Percentiles rank a stretch among this genome's conserved stretches.
Conservation (phyloP, 2,888 invertebrate genomes). For the Standfussiana lucernea region DNA sequence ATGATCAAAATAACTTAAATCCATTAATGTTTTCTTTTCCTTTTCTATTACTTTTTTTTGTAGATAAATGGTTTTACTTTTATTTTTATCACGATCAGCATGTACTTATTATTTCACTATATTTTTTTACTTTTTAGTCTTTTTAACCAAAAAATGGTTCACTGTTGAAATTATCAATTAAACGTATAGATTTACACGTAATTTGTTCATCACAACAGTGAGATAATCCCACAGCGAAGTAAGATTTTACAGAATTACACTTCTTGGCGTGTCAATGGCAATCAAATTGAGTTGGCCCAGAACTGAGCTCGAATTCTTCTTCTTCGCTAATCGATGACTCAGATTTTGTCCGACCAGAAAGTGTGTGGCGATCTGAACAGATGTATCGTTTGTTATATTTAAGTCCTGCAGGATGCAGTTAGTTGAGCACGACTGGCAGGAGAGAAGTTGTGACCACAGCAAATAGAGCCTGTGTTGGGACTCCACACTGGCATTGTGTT, state of each 20-base stretch:
- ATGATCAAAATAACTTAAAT: slow-evolving; percentile 1
- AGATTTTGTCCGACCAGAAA: background rate
- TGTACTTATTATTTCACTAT: background rate
- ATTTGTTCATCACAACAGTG: no score
- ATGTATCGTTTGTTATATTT: background rate
- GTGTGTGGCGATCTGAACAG: background rate
- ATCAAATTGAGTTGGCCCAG: background rate
- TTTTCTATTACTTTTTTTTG: background rate
- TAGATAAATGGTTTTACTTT: background rate
- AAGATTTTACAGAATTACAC: background rate
- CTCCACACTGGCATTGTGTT: background rate
- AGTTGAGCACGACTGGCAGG: background rate
- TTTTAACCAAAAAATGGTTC: background rate
- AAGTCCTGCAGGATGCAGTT: background rate
- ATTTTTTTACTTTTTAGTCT: background rate
- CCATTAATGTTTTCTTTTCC: slow-evolving; percentile 6
- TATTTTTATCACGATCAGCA: background rate
- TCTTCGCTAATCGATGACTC: background rate
- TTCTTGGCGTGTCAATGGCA: background rate
- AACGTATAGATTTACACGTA: no score
- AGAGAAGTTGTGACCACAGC: no score
- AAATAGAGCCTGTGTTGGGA: background rate
- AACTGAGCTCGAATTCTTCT: background rate
- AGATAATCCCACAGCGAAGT: background rate
- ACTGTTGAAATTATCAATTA: no score